phyloP scores from a whole-genome alignment of 2,888 invertebrate species.

The Tridacna gigas region DNA sequence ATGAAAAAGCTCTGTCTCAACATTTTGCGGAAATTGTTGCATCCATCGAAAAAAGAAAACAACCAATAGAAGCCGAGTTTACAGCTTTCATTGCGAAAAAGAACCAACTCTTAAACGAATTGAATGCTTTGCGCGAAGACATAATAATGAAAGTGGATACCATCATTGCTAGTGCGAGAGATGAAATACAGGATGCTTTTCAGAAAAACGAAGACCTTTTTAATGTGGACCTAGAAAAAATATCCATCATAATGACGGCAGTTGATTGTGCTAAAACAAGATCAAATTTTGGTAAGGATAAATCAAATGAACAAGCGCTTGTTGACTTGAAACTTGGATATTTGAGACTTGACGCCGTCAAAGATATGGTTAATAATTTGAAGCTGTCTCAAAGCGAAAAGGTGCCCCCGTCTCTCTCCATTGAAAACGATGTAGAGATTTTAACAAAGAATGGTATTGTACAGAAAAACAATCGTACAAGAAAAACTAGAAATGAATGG shows the following conservation, averaged over 20 bases:
- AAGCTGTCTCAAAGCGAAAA: background rate
- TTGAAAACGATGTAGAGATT: background rate
- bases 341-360: background rate
- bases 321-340: slow-evolving; percentile 13
- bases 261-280: slow-evolving; percentile 15
- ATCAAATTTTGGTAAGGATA: background rate
- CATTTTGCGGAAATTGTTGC: background rate
- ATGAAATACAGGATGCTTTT: slow-evolving; percentile 1
- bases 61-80: slow-evolving; percentile 5
- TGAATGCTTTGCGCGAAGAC: background rate
- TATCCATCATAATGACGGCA: slow-evolving; percentile 11
- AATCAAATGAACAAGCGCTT: slow-evolving; percentile 6
- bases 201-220: slow-evolving; percentile 7
- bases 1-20: background rate
- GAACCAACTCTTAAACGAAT: background rate
- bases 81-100: background rate
- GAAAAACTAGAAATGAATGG: background rate
- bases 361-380: slow-evolving; percentile 17
- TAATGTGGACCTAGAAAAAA: slow-evolving; percentile 17
- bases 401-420: background rate
- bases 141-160: background rate
- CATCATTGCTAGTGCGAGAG: background rate
- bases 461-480: background rate
- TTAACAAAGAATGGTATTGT: background rate
- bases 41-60: background rate